phyloP scores from a whole-genome alignment of 2,888 invertebrate species.

The Pantelozetes paolii region DNA sequence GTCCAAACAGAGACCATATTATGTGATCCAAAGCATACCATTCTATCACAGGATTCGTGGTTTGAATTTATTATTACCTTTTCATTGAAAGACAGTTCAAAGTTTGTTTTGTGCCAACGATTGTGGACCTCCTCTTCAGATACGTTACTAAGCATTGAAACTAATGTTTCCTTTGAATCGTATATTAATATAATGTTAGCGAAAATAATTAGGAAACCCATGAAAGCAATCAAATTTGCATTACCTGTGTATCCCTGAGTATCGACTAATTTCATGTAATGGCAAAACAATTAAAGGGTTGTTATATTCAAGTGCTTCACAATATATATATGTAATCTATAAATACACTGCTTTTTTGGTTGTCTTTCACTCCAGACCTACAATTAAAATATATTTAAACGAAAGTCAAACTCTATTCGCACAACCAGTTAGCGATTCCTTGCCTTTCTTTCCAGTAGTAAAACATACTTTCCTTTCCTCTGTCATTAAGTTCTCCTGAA shows the following conservation, averaged over 20 bases:
- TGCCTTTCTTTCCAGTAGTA: background rate
- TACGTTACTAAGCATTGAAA: conserved; percentile 33
- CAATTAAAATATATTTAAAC: background rate
- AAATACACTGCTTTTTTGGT: background rate
- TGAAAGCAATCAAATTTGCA: conserved; percentile 34
- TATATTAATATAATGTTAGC: conserved; percentile 32
- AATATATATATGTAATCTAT: background rate
- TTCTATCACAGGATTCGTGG: conserved; percentile 27
- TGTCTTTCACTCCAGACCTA: background rate
- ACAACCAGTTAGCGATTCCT: background rate
- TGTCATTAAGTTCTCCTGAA: too few species aligned
- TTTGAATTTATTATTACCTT: conserved; percentile 29
- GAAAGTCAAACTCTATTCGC: background rate
- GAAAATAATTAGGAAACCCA: conserved; percentile 33
- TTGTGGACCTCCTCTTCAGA: conserved; percentile 26
- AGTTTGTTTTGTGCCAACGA: conserved; percentile 26
- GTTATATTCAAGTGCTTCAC: background rate
- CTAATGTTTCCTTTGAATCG: conserved; percentile 29
- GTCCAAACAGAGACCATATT: too few species aligned
- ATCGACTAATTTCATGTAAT: conserved; percentile 25
- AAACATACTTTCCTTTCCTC: background rate
- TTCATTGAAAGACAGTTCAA: conserved; percentile 20
- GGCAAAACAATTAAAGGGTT: conserved; percentile 34
- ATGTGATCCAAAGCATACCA: background rate
- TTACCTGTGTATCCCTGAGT: too few species aligned